These are phyloP conservation scores for Bruchidius siliquastri DNA, from an alignment of 2,888 invertebrate species.

Conservation along the genomic window DNA sequence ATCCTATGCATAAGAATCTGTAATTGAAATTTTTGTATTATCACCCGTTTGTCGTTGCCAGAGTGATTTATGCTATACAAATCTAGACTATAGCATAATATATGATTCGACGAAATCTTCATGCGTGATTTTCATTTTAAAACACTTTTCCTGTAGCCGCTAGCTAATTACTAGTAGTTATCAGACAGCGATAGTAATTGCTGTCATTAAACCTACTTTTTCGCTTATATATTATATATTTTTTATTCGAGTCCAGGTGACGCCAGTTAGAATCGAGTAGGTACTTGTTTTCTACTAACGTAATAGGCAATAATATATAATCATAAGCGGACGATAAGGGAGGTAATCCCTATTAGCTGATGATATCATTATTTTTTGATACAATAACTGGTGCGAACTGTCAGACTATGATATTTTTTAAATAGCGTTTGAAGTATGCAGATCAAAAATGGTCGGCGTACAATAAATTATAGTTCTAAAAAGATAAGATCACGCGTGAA, in stretches of 20 bases:
- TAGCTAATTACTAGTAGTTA: not conserved
- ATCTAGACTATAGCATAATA: not conserved
- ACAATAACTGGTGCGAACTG: no score
- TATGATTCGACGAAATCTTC: not conserved
- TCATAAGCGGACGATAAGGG: no score
- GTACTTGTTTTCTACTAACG: not conserved
- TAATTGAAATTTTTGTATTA: not conserved
- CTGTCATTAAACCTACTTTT: not conserved
- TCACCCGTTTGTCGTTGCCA: not conserved
- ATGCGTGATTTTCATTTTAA: not conserved
- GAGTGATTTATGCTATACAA: not conserved
- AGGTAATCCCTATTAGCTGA: no score
- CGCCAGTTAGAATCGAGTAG: not conserved
- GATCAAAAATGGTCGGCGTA: no score
- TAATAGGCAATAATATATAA: not conserved
- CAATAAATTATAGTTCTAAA: no score
- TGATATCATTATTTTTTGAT: no score
- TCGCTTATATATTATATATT: not conserved
- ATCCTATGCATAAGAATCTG: not conserved
- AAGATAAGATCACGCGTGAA: no score
- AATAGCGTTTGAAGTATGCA: no score
- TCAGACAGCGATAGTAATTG: not conserved
- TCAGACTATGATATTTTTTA: no score
- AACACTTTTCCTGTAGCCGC: not conserved
- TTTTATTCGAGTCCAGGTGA: not conserved